A percentile compares a stretch with the other conserved stretches of the same genome.
phyloP scores from a whole-genome alignment of 2,797 vertebrate genomes.

The Austrolebias charrua region DNA sequence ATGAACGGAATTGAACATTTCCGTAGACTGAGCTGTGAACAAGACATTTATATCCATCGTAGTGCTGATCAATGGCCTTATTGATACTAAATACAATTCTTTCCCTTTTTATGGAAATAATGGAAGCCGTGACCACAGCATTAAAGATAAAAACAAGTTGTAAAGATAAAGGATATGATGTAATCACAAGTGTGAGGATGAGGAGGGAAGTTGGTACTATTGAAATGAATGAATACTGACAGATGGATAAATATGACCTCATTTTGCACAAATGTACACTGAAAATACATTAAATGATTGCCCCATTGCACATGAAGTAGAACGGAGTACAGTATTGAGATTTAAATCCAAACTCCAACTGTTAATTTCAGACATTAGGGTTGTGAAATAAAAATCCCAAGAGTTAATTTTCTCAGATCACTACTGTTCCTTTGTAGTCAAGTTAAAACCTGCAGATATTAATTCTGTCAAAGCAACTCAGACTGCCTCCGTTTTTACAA shows the following conservation, averaged over 20 bases:
- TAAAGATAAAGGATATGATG: slow-evolving; percentile 14
- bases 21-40: not conserved
- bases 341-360: slow-evolving; percentile 13
- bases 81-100: slow-evolving; percentile 24
- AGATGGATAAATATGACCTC: not conserved
- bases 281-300: slow-evolving; percentile 21
- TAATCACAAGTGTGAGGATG: slow-evolving; percentile 10
- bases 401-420: slow-evolving; percentile 10
- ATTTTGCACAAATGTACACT: slow-evolving; percentile 32
- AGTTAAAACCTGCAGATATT: slow-evolving; percentile 15
- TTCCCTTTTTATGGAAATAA: slow-evolving; percentile 20
- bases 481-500: slow-evolving; percentile 9
- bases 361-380: not conserved
- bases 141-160: slow-evolving; percentile 13
- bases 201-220: slow-evolving; percentile 18
- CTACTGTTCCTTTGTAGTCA: slow-evolving; percentile 4
- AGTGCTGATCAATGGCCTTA: not conserved
- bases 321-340: slow-evolving; percentile 31
- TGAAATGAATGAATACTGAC: slow-evolving; percentile 62
- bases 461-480: slow-evolving; percentile 31
- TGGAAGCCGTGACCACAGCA: slow-evolving; percentile 27
- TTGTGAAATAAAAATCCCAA: not conserved
- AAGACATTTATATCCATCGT: not conserved
- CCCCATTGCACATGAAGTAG: slow-evolving; percentile 47
- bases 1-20: slow-evolving; percentile 9